Base-by-base conservation (phyloP, 2,113 vertebrate species). In the Dermatemys mawii region DNA sequence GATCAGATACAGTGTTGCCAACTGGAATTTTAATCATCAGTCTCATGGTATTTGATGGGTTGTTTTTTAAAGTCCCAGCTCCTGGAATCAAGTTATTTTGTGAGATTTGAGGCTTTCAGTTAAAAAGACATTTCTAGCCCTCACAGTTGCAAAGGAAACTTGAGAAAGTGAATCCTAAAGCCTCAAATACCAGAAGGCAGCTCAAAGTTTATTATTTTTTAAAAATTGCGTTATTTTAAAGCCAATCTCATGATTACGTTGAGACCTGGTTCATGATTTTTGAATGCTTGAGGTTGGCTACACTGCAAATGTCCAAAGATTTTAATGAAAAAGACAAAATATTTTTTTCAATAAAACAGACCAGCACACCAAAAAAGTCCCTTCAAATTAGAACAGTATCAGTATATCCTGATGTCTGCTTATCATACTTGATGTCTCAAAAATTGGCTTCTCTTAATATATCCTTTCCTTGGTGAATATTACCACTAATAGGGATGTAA, bases 141-240 rank as follows among this genome's bases (percentile, higher is more conserved):
- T 96, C 84, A 26, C 38, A 55, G 89, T 93, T 80, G 82, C 83
- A 90, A 76, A 93, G 92, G 94, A 96, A 90, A 83, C 86, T 87
- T 97, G 83, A 93, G 93, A 96, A 86, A 57, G 87, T 84, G 88
- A 95, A 87, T 78, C 53, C 91, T 57, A 54, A 93, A 70, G 73
- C 63, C 82, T 93, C 81, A 51, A 93, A 94, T 90, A 97, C 95
- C 92, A 96, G 96, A 94, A 78, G 55, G 51, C 63, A 95, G 92
- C 85, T 44, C 92, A 96, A 81, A 95, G 91, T 35, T 46, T 82
- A 88, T 63, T 87, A 80, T 80, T 41, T 60, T 44, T 6, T 1
- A 93, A 35, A 93, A 35, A 89, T 94, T 22, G 91, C 84, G 63
- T 82, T 76, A 93, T 97, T 91, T 95, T 96, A 78, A 80, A 91